Percentiles rank a stretch among this genome's conserved stretches.
phyloP scores from a whole-genome alignment of 2,113 vertebrate genomes.

The Bufo gargarizans region DNA sequence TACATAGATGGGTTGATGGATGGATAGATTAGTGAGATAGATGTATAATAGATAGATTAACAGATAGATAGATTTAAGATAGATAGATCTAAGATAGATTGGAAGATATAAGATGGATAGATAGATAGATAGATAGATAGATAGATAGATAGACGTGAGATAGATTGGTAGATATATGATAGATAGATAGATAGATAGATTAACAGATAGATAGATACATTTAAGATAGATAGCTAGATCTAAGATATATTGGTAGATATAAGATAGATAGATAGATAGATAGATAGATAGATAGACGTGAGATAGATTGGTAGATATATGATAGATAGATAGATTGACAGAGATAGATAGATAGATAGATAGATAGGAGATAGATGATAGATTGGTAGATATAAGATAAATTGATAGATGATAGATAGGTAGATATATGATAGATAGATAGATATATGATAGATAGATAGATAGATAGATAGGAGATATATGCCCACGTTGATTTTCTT shows the following conservation, averaged over 20 bases:
- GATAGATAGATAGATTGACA: background rate
- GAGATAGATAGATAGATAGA: background rate
- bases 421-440: background rate
- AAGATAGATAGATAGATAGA: background rate
- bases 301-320: too few species aligned
- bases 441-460: background rate
- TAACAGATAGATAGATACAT: background rate
- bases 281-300: background rate
- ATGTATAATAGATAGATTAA: background rate
- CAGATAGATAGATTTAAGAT: background rate
- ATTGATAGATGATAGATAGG: background rate
- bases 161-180: too few species aligned
- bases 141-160: background rate
- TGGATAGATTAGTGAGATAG: background rate
- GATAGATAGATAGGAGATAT: background rate
- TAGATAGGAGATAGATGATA: background rate
- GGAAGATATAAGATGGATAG: background rate
- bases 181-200: background rate
- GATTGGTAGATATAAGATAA: background rate
- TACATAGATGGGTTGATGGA: background rate
- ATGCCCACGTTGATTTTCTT: background rate
- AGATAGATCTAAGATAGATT: background rate
- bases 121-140: background rate
- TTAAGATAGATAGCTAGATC: too few species aligned
- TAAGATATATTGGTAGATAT: background rate